These are phyloP conservation scores for Lerista edwardsae DNA, from an alignment of 2,797 vertebrate species.

Conservation along the genomic window DNA sequence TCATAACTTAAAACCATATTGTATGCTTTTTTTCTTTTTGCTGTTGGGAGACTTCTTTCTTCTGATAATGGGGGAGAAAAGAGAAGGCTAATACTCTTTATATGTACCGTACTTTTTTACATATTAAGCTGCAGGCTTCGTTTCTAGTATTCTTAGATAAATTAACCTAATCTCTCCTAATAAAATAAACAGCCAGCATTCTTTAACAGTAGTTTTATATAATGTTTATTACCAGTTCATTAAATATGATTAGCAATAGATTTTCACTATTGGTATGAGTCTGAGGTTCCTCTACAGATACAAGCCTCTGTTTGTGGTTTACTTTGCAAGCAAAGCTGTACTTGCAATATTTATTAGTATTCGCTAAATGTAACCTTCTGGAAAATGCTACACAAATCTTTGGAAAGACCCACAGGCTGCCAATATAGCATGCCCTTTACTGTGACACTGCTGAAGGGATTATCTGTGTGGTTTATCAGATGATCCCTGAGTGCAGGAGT, in stretches of 20 bases:
- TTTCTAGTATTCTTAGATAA: background rate
- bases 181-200: background rate
- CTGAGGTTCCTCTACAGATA: background rate
- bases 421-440: conserved; percentile 8
- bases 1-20: background rate
- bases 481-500: conserved; percentile 9
- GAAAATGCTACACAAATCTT: conserved; percentile 16
- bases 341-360: background rate
- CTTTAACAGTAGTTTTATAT: background rate
- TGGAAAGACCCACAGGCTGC: conserved; percentile 34
- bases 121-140: background rate
- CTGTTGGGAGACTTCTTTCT: background rate
- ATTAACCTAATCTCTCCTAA: background rate
- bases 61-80: background rate
- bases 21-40: background rate
- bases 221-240: background rate
- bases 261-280: background rate
- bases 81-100: background rate
- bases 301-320: background rate
- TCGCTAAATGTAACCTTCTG: conserved; percentile 24
- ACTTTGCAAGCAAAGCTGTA: conserved; percentile 16
- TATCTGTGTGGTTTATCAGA: conserved; percentile 22
- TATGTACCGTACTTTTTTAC: background rate
- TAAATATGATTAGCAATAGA: background rate
- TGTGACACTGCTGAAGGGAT: conserved; percentile 8